Percentiles rank a stretch among this genome's conserved stretches.
These are phyloP conservation scores for Halictus ligatus DNA, from an alignment of 2,888 invertebrate genomes.

Conservation along the genomic window DNA sequence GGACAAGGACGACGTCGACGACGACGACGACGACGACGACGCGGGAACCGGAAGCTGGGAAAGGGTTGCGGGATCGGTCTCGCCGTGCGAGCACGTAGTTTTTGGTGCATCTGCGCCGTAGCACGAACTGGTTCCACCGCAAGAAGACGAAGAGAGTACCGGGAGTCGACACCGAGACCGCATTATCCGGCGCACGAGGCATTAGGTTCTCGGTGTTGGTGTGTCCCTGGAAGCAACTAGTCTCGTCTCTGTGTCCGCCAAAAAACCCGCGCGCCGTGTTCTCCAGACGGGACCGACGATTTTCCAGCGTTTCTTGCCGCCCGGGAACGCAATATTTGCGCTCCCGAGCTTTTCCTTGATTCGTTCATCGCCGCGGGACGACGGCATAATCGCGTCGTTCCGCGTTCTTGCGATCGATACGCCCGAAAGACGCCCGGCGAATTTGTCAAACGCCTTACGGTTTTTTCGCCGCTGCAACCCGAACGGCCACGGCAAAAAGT, in stretches of 20 bases:
- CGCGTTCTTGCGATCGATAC: slow-evolving; percentile 22
- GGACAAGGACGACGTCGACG: slow-evolving; percentile 1
- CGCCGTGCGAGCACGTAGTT: slow-evolving; percentile 58
- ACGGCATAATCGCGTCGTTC: slow-evolving; percentile 27
- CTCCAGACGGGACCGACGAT: slow-evolving; percentile 3
- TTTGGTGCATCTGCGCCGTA: slow-evolving; percentile 61
- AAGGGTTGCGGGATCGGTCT: slow-evolving; percentile 10
- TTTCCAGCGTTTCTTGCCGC: slow-evolving; percentile 22
- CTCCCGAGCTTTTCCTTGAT: slow-evolving; percentile 8
- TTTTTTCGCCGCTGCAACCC: background rate
- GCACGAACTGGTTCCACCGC: slow-evolving; percentile 59
- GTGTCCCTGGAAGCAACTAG: slow-evolving; percentile 29
- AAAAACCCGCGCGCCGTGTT: slow-evolving; percentile 13
- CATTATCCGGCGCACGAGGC: slow-evolving; percentile 67
- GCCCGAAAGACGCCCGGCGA: background rate
- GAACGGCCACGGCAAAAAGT: background rate
- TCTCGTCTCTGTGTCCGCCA: slow-evolving; percentile 16
- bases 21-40: background rate
- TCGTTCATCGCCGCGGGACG: slow-evolving; percentile 37
- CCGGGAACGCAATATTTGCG: slow-evolving; percentile 9
- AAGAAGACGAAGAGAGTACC: slow-evolving; percentile 72
- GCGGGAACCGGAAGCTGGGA: background rate
- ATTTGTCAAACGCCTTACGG: slow-evolving; percentile 11
- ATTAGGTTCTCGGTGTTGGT: slow-evolving; percentile 51
- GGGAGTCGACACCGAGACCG: slow-evolving; percentile 69